phyloP scores from a whole-genome alignment of 2,113 vertebrate species.

The Axis porcinus region DNA sequence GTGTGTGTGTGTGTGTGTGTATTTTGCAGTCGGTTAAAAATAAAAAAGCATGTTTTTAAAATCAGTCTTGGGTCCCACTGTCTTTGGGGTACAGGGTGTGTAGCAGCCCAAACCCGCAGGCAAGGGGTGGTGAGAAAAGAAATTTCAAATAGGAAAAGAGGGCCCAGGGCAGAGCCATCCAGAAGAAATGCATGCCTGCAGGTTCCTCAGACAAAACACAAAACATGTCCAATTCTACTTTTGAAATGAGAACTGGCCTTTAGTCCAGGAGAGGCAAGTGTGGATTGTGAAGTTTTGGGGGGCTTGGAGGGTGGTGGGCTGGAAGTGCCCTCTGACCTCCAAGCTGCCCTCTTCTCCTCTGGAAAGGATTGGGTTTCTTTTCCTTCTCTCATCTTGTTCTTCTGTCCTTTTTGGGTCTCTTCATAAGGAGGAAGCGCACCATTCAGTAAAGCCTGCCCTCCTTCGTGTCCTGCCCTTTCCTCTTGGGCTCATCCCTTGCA shows the following conservation, averaged over 20 bases:
- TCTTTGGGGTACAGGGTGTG: background rate
- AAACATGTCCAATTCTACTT: background rate
- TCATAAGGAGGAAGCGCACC: background rate
- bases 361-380: background rate
- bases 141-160: too few relatives aligned
- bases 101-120: background rate
- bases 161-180: background rate
- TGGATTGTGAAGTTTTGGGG: accelerated
- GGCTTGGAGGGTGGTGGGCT: accelerated
- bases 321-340: background rate
- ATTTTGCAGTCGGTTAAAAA: background rate
- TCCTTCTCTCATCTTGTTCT: background rate
- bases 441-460: background rate
- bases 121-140: background rate
- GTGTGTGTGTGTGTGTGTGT: background rate
- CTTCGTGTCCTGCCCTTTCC: accelerated
- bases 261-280: background rate
- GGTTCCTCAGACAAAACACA: background rate
- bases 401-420: background rate
- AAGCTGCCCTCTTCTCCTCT: background rate
- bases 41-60: background rate
- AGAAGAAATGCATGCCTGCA: background rate
- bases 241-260: background rate
- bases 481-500: too few relatives aligned
- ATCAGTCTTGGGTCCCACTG: background rate